Percentiles rank a stretch among this genome's conserved stretches.
Conservation (phyloP, 30 jellyfish, hydroid and myxozoan genomes). For the Aurelia aurita complex sp. Pacific region DNA sequence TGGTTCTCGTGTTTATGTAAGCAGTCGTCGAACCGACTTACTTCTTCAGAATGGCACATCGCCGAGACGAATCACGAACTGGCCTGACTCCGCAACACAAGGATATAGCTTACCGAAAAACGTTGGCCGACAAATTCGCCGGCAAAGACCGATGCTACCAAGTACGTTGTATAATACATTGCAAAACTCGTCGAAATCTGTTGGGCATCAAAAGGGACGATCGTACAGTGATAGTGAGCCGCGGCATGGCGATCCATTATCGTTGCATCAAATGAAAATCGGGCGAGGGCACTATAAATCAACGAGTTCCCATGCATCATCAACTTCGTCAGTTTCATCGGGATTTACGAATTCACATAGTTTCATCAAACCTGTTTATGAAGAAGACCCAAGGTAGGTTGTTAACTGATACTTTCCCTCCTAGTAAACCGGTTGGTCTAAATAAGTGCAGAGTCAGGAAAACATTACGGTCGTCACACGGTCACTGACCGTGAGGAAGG, state of each 20-base stretch:
- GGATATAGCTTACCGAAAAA: slow-evolving; percentile 40
- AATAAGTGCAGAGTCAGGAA: too few species aligned
- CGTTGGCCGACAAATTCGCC: slow-evolving; percentile 30
- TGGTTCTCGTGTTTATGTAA: slow-evolving; percentile 69
- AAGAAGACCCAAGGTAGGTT: slow-evolving; percentile 37
- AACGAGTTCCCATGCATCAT: slow-evolving; percentile 91
- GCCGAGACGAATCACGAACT: slow-evolving; percentile 35
- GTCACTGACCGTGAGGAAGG: too few species aligned
- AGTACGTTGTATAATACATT: background rate
- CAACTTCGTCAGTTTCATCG: slow-evolving; percentile 89
- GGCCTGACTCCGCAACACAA: slow-evolving; percentile 32
- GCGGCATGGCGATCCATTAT: slow-evolving; percentile 11
- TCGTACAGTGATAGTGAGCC: slow-evolving; percentile 28
- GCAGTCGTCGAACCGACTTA: slow-evolving; percentile 60
- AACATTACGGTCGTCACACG: background rate
- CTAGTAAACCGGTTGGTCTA: background rate
- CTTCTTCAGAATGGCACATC: slow-evolving; percentile 57
- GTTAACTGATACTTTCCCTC: background rate
- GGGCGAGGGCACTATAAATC: slow-evolving; percentile 53
- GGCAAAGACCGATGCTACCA: slow-evolving; percentile 19
- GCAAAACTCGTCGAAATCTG: background rate
- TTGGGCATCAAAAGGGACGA: slow-evolving; percentile 22
- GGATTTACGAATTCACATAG: slow-evolving; percentile 58
- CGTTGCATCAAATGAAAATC: slow-evolving; percentile 1
- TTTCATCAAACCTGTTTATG: slow-evolving; percentile 78